Evolutionary conservation across 2,888 invertebrate genomes (phyloP).

Genomic region (Drosophila falleni): DNA sequence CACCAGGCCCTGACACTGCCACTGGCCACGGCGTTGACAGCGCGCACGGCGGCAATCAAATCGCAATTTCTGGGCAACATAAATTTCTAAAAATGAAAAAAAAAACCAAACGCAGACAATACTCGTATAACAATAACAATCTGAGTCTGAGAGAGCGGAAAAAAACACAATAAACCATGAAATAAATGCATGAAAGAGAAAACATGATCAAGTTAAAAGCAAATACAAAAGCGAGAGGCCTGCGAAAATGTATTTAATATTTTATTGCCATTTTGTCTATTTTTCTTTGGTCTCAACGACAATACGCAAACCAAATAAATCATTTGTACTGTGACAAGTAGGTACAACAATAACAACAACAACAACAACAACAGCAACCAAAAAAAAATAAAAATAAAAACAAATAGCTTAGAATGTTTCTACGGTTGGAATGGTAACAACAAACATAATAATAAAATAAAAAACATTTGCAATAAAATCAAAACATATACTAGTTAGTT

Average conservation of each 20-base stretch:
- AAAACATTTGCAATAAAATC: constrained; percentile 28
- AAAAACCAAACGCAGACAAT: constrained; percentile 17
- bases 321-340: constrained; percentile 75
- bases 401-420: constrained; percentile 65
- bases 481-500: constrained; percentile 56
- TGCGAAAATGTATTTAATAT: constrained; percentile 56
- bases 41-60: constrained; percentile 85
- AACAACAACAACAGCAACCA: constrained; percentile 27
- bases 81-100: constrained; percentile 80
- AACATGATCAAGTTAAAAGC: neutral
- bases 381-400: neutral
- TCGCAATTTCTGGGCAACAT: constrained; percentile 85
- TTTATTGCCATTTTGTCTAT: constrained; percentile 61
- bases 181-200: constrained; percentile 3
- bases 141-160: constrained; percentile 39
- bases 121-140: constrained; percentile 10
- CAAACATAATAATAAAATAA: constrained; percentile 27
- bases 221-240: constrained; percentile 32
- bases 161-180: neutral
- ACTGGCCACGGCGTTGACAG: constrained; percentile 84
- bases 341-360: constrained; percentile 63
- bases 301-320: constrained; percentile 63
- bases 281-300: constrained; percentile 50
- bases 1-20: constrained; percentile 84
- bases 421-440: constrained; percentile 68